A percentile compares a stretch with the other conserved stretches of the same genome.
phyloP scores from a whole-genome alignment of 1,140 invertebrate genomes.

The Leguminivora glycinivorella region DNA sequence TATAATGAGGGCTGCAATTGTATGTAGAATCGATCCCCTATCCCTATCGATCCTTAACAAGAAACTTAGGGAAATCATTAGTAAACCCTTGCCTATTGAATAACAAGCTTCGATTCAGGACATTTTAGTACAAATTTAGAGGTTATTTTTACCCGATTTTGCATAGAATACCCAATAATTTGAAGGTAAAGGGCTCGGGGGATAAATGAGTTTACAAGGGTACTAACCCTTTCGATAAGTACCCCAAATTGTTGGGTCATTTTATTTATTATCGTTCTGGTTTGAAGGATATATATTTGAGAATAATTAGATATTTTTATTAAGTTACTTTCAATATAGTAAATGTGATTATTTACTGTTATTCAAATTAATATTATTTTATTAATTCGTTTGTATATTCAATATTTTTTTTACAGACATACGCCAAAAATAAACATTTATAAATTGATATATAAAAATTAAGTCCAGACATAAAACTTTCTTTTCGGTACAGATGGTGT shows the following conservation, averaged over 20 bases:
- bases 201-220: conserved; percentile 27
- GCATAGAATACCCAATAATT: conserved; percentile 22
- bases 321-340: not conserved
- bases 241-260: conserved; percentile 19
- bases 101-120: not conserved
- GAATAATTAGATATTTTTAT: not conserved
- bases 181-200: conserved; percentile 8
- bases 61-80: conserved; percentile 1
- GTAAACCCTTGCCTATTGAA: not conserved
- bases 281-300: not conserved
- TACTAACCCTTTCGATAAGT: conserved; percentile 27
- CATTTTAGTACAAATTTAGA: not conserved
- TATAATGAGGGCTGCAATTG: no score
- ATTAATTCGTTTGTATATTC: no score
- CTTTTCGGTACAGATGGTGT: no score
- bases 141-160: conserved; percentile 18
- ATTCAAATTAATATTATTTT: no score
- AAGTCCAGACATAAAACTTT: no score
- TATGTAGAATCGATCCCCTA: no score
- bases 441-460: no score
- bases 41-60: no score
- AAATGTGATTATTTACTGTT: not conserved
- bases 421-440: no score
- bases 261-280: conserved; percentile 25
- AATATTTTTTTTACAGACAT: no score